A percentile compares a stretch with the other conserved stretches of the same genome.
Conservation (phyloP, 64 coral and sea anemone species). For the Astreopora myriophthalma region DNA sequence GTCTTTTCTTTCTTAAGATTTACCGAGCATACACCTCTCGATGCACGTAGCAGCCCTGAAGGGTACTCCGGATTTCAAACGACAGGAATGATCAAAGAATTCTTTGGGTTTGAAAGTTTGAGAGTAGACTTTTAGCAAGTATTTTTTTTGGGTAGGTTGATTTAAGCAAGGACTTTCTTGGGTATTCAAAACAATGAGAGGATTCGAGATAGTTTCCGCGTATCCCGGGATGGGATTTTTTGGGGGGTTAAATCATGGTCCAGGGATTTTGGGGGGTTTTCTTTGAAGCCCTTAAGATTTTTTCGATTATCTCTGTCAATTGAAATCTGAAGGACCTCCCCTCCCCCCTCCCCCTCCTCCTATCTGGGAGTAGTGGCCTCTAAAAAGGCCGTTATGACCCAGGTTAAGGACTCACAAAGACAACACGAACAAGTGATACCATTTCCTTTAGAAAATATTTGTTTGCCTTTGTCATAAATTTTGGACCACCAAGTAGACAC, state of each 20-base stretch:
- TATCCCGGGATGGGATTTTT: neutral
- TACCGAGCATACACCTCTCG: too few species aligned
- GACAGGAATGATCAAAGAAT: neutral
- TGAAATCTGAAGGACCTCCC: neutral
- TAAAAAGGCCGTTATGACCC: neutral
- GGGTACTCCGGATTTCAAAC: neutral
- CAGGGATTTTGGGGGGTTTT: too few species aligned
- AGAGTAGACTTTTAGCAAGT: too few species aligned
- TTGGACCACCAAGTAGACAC: too few species aligned
- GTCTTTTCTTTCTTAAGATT: too few species aligned
- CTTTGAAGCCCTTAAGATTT: too few species aligned
- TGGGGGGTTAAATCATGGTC: neutral
- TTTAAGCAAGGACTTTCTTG: neutral
- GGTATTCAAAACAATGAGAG: too few species aligned
- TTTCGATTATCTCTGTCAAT: too few species aligned
- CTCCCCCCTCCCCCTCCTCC: neutral
- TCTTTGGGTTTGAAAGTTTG: too few species aligned
- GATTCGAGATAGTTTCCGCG: neutral
- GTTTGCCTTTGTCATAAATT: too few species aligned
- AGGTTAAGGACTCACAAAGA: neutral
- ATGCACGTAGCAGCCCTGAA: neutral
- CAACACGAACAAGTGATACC: too few species aligned
- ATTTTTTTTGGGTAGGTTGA: neutral
- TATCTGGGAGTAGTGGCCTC: neutral
- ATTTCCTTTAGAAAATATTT: too few species aligned